Percentiles rank a stretch among this genome's conserved stretches.
These are phyloP conservation scores for Hylomyscus alleni DNA, from an alignment of 2,797 vertebrate species.

Conservation along the genomic window DNA sequence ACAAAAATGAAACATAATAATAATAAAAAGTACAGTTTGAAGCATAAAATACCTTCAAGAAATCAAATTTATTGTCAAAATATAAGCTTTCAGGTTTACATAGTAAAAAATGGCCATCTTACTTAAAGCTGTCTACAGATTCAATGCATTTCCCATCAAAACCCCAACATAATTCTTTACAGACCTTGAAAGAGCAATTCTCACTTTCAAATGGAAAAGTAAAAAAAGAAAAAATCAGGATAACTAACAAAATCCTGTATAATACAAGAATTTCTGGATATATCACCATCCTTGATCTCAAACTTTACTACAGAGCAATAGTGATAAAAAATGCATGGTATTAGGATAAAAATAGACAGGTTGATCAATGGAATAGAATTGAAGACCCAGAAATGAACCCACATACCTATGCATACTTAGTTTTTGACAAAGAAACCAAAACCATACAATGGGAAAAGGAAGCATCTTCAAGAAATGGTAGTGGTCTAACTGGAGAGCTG, in stretches of 20 bases:
- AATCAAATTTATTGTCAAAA: constrained; percentile 5
- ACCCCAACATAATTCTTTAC: neutral
- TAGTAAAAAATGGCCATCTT: neutral
- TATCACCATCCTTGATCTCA: too few relatives aligned
- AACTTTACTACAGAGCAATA: too few relatives aligned
- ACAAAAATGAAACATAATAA: constrained; percentile 72
- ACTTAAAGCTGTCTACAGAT: neutral
- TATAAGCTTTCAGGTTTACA: constrained; percentile 32
- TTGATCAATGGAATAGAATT: neutral
- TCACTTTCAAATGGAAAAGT: neutral
- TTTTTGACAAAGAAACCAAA: neutral
- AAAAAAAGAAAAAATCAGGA: neutral
- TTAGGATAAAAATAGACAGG: too few relatives aligned
- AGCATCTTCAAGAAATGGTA: neutral
- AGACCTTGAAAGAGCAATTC: neutral
- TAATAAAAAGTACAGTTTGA: constrained; percentile 77
- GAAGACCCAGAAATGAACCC: too few relatives aligned
- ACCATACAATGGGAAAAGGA: neutral
- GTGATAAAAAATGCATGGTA: too few relatives aligned
- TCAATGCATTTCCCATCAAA: neutral
- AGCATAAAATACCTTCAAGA: constrained; percentile 32
- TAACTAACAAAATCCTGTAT: too few relatives aligned
- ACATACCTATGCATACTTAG: neutral
- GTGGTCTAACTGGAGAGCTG: neutral
- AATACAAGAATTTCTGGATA: too few relatives aligned